phyloP scores from a whole-genome alignment of 1,140 invertebrate species.

The Samia ricini region DNA sequence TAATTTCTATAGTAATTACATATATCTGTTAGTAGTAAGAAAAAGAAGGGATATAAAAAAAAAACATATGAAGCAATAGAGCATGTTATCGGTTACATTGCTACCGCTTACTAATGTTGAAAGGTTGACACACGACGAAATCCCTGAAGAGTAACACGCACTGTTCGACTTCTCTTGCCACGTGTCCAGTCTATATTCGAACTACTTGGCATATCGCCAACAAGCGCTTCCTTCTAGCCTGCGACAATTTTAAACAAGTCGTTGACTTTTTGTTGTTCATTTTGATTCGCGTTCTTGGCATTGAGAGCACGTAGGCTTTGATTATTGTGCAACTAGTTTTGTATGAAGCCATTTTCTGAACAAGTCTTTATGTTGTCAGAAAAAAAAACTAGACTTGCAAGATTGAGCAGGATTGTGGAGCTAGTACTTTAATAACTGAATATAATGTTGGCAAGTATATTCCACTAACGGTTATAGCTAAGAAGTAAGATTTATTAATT shows the following conservation, averaged over 20 bases:
- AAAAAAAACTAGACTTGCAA: no score
- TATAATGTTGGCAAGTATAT: no score
- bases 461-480: no score
- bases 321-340: neutral
- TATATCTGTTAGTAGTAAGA: no score
- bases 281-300: neutral
- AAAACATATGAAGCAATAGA: neutral
- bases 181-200: slow-evolving; percentile 6
- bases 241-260: slow-evolving; percentile 8
- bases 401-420: no score
- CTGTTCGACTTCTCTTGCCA: neutral
- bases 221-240: slow-evolving; percentile 7
- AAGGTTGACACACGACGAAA: neutral
- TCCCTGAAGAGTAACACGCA: neutral
- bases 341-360: neutral
- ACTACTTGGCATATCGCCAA: slow-evolving; percentile 1
- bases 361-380: no score
- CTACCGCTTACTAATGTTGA: neutral
- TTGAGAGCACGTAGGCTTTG: neutral
- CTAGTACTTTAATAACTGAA: no score
- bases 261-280: slow-evolving; percentile 6
- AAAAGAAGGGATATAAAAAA: neutral
- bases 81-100: neutral
- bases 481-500: no score
- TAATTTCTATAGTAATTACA: no score